phyloP scores from a whole-genome alignment of 2,797 vertebrate genomes.

The Phrynocephalus guinanensis region DNA sequence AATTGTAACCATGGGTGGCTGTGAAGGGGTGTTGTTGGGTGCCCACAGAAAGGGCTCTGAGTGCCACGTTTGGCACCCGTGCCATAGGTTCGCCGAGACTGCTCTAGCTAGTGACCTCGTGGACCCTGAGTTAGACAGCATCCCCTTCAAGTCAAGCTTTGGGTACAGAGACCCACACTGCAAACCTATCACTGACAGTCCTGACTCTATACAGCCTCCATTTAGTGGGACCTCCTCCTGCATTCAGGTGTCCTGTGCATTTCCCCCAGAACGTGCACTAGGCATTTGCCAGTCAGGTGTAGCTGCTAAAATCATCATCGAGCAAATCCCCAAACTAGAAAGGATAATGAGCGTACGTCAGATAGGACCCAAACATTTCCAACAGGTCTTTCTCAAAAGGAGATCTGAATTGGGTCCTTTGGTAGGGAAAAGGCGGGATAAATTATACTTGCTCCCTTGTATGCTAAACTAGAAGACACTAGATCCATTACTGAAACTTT shows the following conservation, averaged over 20 bases:
- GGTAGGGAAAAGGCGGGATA: background rate
- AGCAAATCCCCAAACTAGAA: background rate
- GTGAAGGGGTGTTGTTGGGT: too few species aligned
- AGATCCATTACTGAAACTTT: background rate
- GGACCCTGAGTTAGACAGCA: background rate
- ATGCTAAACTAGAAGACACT: background rate
- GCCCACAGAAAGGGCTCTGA: too few species aligned
- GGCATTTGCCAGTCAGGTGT: background rate
- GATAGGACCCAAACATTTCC: background rate
- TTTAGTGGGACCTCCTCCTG: too few species aligned
- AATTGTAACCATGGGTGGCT: too few species aligned
- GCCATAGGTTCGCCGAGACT: too few species aligned
- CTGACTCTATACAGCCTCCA: background rate
- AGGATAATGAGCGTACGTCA: background rate
- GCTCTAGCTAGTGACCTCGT: background rate
- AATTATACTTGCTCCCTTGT: background rate
- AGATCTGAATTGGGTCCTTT: background rate
- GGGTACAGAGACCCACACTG: background rate
- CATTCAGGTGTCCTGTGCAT: background rate
- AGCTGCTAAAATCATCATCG: background rate
- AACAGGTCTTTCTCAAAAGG: background rate
- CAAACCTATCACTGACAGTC: background rate
- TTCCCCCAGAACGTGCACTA: background rate
- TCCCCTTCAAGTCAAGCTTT: background rate
- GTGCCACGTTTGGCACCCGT: too few species aligned